Evolutionary conservation across 2,888 invertebrate species (phyloP).

Genomic region (Noctua comes): DNA sequence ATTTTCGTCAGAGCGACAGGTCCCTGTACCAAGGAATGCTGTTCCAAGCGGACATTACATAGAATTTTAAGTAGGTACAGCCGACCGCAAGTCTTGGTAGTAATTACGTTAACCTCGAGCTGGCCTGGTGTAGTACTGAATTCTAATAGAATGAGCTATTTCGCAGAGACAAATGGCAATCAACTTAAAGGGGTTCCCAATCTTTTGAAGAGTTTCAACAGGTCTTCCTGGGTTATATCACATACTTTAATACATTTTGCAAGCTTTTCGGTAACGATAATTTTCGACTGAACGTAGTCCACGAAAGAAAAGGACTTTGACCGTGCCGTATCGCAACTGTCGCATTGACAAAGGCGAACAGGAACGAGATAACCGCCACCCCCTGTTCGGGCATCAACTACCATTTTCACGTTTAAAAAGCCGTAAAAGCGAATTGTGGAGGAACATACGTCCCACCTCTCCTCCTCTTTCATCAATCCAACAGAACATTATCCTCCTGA

Average conservation of each 20-base stretch:
- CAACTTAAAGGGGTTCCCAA: neutral
- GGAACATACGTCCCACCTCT: no score
- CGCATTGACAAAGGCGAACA: no score
- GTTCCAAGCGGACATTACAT: neutral
- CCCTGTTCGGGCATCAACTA: no score
- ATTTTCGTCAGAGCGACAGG: slow-evolving; percentile 19
- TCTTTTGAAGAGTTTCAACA: neutral
- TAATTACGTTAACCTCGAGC: neutral
- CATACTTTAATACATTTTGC: no score
- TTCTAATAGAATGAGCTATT: neutral
- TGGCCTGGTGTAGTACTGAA: neutral
- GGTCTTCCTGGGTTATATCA: neutral
- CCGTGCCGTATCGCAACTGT: neutral
- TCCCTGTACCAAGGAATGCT: neutral
- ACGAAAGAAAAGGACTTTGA: neutral
- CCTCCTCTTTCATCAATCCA: no score
- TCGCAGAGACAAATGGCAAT: neutral
- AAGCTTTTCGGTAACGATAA: neutral
- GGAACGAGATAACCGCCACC: no score
- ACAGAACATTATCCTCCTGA: no score
- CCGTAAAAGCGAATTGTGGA: no score
- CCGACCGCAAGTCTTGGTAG: neutral
- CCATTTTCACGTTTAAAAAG: no score
- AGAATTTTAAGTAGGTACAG: neutral
- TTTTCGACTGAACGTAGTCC: neutral